Evolutionary conservation across 2,797 vertebrate species (phyloP).

Genomic region (Phrynocephalus vlangalii): DNA sequence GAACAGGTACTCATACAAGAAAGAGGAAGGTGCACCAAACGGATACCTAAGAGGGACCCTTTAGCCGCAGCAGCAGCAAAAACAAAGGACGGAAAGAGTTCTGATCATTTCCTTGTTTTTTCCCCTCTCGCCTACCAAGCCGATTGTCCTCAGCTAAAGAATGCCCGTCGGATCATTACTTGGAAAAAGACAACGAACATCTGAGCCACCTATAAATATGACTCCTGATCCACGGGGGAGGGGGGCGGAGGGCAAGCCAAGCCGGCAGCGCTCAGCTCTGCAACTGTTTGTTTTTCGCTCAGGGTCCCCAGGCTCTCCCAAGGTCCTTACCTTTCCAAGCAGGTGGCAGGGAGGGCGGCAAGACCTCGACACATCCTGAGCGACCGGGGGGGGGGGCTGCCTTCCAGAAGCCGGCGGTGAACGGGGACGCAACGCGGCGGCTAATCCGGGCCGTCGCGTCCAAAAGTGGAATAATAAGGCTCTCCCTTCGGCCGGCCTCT

Average conservation of each 20-base stretch:
- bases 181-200: background rate
- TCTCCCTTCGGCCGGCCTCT: fast-evolving
- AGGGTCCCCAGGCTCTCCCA: background rate
- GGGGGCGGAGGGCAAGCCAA: background rate
- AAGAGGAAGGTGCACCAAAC: background rate
- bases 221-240: background rate
- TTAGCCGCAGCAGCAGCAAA: too few relatives aligned
- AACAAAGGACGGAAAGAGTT: background rate
- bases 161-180: background rate
- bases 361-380: constrained; percentile 89
- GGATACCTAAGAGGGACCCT: background rate
- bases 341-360: constrained; percentile 83
- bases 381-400: constrained; percentile 45
- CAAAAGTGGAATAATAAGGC: too few relatives aligned
- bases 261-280: background rate
- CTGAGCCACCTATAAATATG: background rate
- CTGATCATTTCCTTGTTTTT: background rate
- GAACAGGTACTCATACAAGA: background rate
- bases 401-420: constrained; percentile 1
- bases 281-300: background rate
- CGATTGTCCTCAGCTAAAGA: background rate
- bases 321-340: constrained; percentile 89
- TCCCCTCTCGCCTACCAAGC: too few relatives aligned
- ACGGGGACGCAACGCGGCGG: too few relatives aligned
- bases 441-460: too few relatives aligned